These are phyloP conservation scores for Lontra canadensis DNA, from an alignment of 2,113 vertebrate genomes.

Conservation along the genomic window DNA sequence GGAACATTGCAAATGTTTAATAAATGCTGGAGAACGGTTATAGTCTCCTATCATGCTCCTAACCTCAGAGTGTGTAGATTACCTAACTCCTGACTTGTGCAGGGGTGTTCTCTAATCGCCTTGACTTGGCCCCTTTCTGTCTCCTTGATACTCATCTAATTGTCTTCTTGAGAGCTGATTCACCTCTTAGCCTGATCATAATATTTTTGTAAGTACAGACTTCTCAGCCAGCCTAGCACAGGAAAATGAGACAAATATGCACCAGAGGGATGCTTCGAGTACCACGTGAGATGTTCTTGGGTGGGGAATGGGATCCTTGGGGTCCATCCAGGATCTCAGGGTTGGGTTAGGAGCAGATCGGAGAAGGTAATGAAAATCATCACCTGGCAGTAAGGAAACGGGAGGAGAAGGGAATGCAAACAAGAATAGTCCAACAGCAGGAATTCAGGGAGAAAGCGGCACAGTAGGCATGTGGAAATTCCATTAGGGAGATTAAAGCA, in stretches of 20 bases:
- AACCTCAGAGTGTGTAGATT: neutral
- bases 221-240: neutral
- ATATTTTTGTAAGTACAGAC: slow-evolving; percentile 33
- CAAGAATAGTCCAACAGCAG: neutral
- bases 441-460: neutral
- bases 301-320: neutral
- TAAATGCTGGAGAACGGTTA: neutral
- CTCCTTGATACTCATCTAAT: neutral
- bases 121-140: neutral
- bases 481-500: neutral
- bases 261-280: neutral
- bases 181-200: slow-evolving; percentile 42
- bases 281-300: neutral
- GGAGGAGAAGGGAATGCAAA: neutral
- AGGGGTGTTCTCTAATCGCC: neutral
- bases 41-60: neutral
- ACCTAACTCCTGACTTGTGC: neutral
- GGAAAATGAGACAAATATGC: neutral
- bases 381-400: neutral
- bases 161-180: slow-evolving; percentile 32
- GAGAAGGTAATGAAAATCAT: neutral
- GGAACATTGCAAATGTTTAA: neutral
- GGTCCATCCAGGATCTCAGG: neutral
- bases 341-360: neutral
- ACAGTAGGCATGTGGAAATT: neutral